phyloP scores from a whole-genome alignment of 2,888 invertebrate species.

The Mesorhabditis sp. region DNA sequence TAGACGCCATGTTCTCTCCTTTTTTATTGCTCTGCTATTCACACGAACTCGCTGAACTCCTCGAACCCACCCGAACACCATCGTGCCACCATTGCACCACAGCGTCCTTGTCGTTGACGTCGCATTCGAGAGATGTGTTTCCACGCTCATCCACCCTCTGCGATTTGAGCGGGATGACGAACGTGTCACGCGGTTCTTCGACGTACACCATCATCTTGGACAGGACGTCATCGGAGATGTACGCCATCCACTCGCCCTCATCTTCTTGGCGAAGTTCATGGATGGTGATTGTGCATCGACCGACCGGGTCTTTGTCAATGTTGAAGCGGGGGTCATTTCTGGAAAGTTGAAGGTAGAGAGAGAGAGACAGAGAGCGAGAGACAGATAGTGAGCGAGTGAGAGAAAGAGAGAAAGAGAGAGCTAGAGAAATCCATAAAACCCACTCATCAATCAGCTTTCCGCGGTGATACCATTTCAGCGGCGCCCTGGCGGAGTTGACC shows the following conservation, averaged over 20 bases:
- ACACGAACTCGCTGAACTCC: too few species aligned
- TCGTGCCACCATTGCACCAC: constrained; percentile 65
- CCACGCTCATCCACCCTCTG: constrained; percentile 90
- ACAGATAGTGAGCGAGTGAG: too few species aligned
- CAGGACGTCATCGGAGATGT: constrained; percentile 81
- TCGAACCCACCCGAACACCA: constrained; percentile 26
- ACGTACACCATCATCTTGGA: constrained; percentile 78
- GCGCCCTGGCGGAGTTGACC: constrained; percentile 86
- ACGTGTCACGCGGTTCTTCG: constrained; percentile 73
- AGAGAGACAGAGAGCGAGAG: too few species aligned
- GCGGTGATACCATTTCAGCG: constrained; percentile 87
- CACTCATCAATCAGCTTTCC: constrained; percentile 70
- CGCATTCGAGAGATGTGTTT: constrained; percentile 84
- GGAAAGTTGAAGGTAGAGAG: constrained; percentile 8
- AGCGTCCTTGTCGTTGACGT: constrained; percentile 90
- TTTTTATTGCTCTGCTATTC: too few species aligned
- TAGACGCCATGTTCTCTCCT: too few species aligned
- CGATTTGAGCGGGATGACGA: constrained; percentile 81
- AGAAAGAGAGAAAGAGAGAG: not conserved
- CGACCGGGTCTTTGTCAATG: constrained; percentile 87
- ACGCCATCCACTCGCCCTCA: constrained; percentile 82
- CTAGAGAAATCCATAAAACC: constrained; percentile 10
- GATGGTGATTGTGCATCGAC: constrained; percentile 81
- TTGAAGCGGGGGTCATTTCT: constrained; percentile 64
- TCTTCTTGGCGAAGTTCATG: constrained; percentile 79